Conservation (phyloP, 2,888 invertebrate species). For the Trichopria drosophilae region DNA sequence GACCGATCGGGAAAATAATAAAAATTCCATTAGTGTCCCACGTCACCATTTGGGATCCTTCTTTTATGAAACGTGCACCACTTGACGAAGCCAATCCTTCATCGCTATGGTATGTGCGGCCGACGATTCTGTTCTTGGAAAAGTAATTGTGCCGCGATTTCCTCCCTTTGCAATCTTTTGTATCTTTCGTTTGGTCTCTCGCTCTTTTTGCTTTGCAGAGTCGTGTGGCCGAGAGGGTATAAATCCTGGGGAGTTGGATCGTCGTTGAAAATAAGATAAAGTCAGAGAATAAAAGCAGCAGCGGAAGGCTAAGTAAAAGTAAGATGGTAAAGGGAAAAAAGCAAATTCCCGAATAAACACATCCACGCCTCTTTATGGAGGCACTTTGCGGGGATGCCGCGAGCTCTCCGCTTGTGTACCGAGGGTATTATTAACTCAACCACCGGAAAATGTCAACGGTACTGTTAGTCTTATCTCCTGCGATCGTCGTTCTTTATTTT, state of each 20-base stretch:
- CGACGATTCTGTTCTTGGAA: no score
- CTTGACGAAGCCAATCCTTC: no score
- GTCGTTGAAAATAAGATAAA: constrained; percentile 57
- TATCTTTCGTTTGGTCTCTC: no score
- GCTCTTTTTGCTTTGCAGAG: no score
- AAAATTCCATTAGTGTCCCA: no score
- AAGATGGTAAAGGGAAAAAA: constrained; percentile 44
- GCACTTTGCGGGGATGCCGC: constrained; percentile 46
- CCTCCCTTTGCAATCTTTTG: no score
- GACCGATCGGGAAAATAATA: no score
- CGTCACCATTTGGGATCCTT: no score
- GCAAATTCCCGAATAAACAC: constrained; percentile 58
- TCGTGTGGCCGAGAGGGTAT: no score
- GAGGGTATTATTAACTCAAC: constrained; percentile 57
- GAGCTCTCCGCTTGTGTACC: constrained; percentile 47
- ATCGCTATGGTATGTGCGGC: no score
- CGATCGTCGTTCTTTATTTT: constrained; percentile 49
- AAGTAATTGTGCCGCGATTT: no score
- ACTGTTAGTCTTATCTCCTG: constrained; percentile 48
- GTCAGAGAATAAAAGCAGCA: constrained; percentile 40
- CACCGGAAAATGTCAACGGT: constrained; percentile 57
- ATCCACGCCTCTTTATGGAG: constrained; percentile 53
- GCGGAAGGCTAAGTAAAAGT: constrained; percentile 22
- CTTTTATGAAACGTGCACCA: no score
- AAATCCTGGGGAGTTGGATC: constrained; percentile 51